Base-by-base conservation (phyloP, 2,888 invertebrate species). In the Dichetophora obliterata region DNA sequence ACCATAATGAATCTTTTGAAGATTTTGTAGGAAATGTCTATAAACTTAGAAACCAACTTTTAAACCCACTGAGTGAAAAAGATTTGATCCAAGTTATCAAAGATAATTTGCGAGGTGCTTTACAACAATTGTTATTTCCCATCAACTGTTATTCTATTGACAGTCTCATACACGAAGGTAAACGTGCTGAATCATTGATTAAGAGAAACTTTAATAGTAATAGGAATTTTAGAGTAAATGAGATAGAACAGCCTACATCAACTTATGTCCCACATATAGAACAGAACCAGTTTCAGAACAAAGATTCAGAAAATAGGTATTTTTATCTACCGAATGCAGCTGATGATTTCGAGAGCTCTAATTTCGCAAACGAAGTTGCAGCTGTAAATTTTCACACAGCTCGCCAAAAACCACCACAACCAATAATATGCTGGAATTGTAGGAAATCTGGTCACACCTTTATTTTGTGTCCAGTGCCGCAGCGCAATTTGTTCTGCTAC, bases 1-100 rank as follows among this genome's bases (percentile, higher is more conserved):
- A 69, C 8, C 27, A 37, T 5, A 34, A 69, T 31, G 75, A 77
- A 63, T 24, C 69, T 4, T 63, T 75, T 22, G 77, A 74, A 6
- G 74, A 75, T 19, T 77, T 63, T 27, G 65, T 59, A 9, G 57
- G 50, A 5, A 11, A 34, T 4, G 31, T 75, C n/a, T 43, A 34
- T 1, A n/a, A 43, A 4, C 8, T 73, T 0, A 66, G 52, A 19
- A 69, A 69, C 8, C 77, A 75, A 2, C 27, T 72, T 8, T 27
- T 61, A 14, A n/a, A 11, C 14, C 37, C 50, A 8, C 54, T 77
- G 4, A 22, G 65, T 11, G 77, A 77, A 16, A n/a, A 24, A 2
- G 63, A 77, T 3, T 22, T 77, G 0, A 52, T 77, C 0, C 37
- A 69, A 6, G 65, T 75, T 0, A 22, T 77, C 5, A 69, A 70